These are phyloP conservation scores for Callipepla californica DNA, from an alignment of 2,113 vertebrate species.

Conservation along the genomic window DNA sequence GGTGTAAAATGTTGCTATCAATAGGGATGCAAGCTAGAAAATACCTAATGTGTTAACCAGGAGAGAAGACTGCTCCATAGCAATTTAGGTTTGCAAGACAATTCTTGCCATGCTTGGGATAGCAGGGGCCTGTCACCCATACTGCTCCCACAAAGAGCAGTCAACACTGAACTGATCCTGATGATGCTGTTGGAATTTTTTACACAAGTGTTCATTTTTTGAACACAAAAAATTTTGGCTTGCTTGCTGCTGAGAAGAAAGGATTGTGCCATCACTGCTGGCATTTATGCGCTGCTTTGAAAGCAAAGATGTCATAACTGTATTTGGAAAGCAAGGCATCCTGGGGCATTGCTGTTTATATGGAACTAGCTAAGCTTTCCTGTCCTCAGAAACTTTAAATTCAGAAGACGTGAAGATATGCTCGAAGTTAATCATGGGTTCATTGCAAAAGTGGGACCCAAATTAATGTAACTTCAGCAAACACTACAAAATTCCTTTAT, in stretches of 20 bases:
- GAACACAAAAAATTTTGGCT: background rate
- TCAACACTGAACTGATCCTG: background rate
- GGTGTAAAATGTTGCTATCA: background rate
- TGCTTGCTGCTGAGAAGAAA: conserved; percentile 1
- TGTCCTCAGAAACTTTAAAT: background rate
- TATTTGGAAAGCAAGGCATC: background rate
- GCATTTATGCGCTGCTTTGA: background rate
- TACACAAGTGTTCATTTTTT: background rate
- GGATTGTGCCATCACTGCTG: background rate
- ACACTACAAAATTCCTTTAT: background rate
- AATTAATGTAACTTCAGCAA: background rate
- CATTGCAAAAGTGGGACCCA: background rate
- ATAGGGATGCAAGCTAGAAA: background rate
- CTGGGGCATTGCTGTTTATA: background rate
- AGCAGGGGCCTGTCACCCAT: background rate
- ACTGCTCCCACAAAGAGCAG: background rate
- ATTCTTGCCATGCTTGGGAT: background rate
- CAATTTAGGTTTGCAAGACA: background rate
- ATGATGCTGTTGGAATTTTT: background rate
- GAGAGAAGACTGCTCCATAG: background rate
- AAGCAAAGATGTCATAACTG: background rate
- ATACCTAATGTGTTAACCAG: background rate
- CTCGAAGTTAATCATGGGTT: background rate
- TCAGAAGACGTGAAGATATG: background rate
- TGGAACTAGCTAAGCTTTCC: background rate